phyloP scores from a whole-genome alignment of 2,888 invertebrate species.

The Nymphalis c-album region DNA sequence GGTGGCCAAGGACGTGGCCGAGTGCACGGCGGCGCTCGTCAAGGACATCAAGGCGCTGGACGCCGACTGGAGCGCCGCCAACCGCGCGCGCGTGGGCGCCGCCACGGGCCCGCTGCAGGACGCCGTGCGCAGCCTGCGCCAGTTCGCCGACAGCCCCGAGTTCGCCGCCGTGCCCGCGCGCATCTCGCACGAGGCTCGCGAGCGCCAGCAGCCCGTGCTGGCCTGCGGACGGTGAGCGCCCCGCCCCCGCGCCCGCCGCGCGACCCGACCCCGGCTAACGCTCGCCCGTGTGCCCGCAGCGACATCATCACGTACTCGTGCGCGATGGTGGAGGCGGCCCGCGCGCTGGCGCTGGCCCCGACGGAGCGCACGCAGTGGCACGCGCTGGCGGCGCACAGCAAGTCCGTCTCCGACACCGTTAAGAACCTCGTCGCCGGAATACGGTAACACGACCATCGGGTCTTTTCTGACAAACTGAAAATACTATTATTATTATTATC shows the following conservation, averaged over 20 bases:
- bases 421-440: conserved; percentile 96
- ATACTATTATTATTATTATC: too few species aligned
- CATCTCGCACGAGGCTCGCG: conserved; percentile 91
- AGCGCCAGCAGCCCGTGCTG: conserved; percentile 93
- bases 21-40: conserved; percentile 95
- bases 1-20: conserved; percentile 98
- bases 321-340: conserved; percentile 93
- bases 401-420: conserved; percentile 97
- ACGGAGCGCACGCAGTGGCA: conserved; percentile 97
- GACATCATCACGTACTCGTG: conserved; percentile 73
- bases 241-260: not conserved
- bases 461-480: too few species aligned
- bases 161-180: conserved; percentile 96
- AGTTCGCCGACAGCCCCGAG: conserved; percentile 96
- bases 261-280: not conserved
- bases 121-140: conserved; percentile 94
- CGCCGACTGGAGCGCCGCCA: conserved; percentile 88
- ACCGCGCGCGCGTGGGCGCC: conserved; percentile 86
- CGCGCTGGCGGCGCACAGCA: conserved; percentile 94
- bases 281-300: conserved; percentile 46
- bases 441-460: conserved; percentile 69
- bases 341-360: conserved; percentile 92
- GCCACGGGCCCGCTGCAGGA: conserved; percentile 93
- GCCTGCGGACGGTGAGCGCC: conserved; percentile 84
- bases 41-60: conserved; percentile 96